Evolutionary conservation across 2,113 vertebrate genomes (phyloP).

Genomic region (Emydura subglobosa): DNA sequence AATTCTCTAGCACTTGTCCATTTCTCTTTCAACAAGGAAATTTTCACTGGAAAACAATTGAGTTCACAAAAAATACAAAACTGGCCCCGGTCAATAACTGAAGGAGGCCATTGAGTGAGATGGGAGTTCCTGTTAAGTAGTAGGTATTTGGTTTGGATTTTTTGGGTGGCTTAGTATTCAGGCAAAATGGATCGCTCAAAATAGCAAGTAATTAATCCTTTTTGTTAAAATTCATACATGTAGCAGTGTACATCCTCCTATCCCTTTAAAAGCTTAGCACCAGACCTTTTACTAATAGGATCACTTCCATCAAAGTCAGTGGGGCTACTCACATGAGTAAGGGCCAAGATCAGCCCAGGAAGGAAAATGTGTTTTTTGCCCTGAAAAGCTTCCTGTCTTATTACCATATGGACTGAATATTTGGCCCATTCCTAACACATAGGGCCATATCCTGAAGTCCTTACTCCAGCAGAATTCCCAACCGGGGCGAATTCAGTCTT

Average conservation of each 20-base stretch:
- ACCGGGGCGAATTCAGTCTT: conserved; percentile 22
- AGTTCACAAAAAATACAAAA: neutral
- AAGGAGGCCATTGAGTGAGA: neutral
- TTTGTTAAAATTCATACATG: neutral
- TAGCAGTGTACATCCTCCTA: neutral
- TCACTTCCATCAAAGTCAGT: neutral
- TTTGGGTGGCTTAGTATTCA: neutral
- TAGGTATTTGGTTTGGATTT: neutral
- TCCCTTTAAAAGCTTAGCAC: neutral
- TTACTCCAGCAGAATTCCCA: conserved; percentile 1
- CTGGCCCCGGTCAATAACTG: neutral
- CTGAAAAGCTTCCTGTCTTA: conserved; percentile 13
- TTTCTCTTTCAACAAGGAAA: neutral
- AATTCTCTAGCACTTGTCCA: accelerated
- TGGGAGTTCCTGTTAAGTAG: neutral
- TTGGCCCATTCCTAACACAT: conserved; percentile 14
- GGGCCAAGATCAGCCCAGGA: conserved; percentile 22
- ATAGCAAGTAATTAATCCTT: neutral
- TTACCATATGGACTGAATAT: conserved; percentile 2
- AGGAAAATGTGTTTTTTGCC: conserved; percentile 37
- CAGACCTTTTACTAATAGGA: neutral
- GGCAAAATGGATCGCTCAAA: neutral
- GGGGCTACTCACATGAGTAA: neutral
- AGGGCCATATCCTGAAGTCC: neutral
- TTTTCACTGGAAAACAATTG: neutral